Evolutionary conservation across 2,797 vertebrate species (phyloP), one percentile per base, ranked within the genome.

Genomic region (Passerculus sandwichensis): DNA sequence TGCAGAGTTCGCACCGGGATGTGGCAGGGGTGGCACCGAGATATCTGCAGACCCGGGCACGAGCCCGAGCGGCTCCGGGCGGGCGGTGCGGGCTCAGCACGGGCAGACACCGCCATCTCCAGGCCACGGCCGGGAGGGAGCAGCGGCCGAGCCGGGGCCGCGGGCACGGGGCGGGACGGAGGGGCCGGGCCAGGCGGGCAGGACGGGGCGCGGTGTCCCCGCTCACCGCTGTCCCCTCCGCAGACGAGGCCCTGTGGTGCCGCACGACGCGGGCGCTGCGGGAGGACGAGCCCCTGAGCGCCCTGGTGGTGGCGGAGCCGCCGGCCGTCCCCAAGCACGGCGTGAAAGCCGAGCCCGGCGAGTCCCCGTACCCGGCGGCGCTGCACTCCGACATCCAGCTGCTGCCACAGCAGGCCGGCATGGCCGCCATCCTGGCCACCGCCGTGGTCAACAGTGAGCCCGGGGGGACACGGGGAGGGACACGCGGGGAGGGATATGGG

Each of bases 341-440:
- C 0, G 95, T 98, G 94, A 99, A 99, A 83, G 96, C 98, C 0
- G 98, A 95, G 65, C 93, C 95, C 0, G 56, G 45, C 0, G 98
- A 99, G 66, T 74, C 97, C 0, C 44, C 94, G 4, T 98, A 98
- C 95, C 98, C 98, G 0, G 98, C 98, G 0, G 91, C 97, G 0
- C 76, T 98, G 48, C 98, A 92, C 94, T 95, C 99, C 0, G 99
- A 99, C 72, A 99, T 99, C 96, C 99, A 99, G 97, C 99, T 99
- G 45, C 98, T 99, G 85, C 99, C 99, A 0, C 99, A 99, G 97
- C 99, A 99, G 85, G 99, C 99, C 0, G 99, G 99, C 96, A 99
- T 99, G 99, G 99, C 99, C 0, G 99, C 99, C 93, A 99, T 99
- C 95, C 97, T 99, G 82, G 99, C 99, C 40, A 99, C 99, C 0